These are phyloP conservation scores for Cartodere bifasciata DNA, from an alignment of 2,888 invertebrate species.

Conservation along the genomic window DNA sequence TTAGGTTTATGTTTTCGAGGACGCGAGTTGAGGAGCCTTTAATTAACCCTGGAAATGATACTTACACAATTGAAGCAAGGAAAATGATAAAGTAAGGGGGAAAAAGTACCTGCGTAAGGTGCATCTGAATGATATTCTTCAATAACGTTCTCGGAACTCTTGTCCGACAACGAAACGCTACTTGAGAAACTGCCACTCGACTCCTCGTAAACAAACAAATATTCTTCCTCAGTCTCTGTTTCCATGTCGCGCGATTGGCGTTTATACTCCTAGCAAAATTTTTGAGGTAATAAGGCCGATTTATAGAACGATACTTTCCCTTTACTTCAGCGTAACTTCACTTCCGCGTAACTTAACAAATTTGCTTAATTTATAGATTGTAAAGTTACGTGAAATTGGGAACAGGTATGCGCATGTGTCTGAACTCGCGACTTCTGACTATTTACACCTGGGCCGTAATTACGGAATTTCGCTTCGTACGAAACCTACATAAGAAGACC, in stretches of 20 bases:
- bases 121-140: slow-evolving; percentile 78
- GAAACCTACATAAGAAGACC: too few species aligned
- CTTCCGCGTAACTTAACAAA: too few species aligned
- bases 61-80: background rate
- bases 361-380: too few species aligned
- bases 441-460: too few species aligned
- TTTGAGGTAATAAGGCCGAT: slow-evolving; percentile 15
- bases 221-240: slow-evolving; percentile 57
- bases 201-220: slow-evolving; percentile 41
- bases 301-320: too few species aligned
- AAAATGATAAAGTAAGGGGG: too few species aligned
- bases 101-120: slow-evolving; percentile 67
- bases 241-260: slow-evolving; percentile 74
- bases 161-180: slow-evolving; percentile 57
- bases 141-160: slow-evolving; percentile 69
- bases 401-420: too few species aligned
- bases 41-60: slow-evolving; percentile 52
- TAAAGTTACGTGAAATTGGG: too few species aligned
- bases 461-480: too few species aligned
- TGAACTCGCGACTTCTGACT: too few species aligned
- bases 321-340: too few species aligned
- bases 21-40: slow-evolving; percentile 71
- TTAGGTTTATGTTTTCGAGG: slow-evolving; percentile 46
- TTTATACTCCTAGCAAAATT: slow-evolving; percentile 59
- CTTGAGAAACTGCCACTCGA: slow-evolving; percentile 65